Conservation (phyloP, 35 echinoderm and acorn worm species). For the Ophioderma brevispina region DNA sequence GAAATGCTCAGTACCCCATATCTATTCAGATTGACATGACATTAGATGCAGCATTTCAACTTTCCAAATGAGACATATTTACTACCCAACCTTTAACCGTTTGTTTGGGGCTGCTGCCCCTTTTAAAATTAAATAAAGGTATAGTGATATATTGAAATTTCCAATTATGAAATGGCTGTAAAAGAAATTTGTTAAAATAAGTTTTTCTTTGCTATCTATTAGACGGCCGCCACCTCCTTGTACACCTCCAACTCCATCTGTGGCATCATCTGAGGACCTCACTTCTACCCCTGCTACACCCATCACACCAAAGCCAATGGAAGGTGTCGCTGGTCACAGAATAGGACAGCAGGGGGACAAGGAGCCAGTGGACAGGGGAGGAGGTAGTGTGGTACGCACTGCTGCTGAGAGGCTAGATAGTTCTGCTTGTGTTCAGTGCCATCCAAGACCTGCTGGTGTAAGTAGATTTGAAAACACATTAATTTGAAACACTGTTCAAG, state of each 20-base stretch:
- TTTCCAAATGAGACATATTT: no score
- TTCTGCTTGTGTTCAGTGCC: neutral
- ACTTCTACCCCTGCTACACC: neutral
- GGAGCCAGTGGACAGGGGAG: neutral
- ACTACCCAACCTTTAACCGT: no score
- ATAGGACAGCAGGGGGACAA: neutral
- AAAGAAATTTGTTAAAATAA: no score
- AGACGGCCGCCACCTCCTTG: neutral
- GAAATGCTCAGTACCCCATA: no score
- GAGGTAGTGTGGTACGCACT: neutral
- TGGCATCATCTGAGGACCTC: neutral
- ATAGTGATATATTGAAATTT: no score
- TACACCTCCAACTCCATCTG: neutral
- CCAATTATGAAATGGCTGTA: no score
- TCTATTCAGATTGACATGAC: no score
- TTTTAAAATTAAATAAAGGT: no score
- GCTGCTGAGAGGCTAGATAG: neutral
- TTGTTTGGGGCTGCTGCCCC: no score
- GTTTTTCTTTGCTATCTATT: neutral
- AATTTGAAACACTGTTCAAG: no score
- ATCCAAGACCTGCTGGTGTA: neutral
- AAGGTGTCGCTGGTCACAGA: neutral
- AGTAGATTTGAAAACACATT: neutral
- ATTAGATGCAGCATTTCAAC: no score
- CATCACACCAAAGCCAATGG: slow-evolving; percentile 14